Percentiles rank a stretch among this genome's conserved stretches.
Conservation (phyloP, 2,888 invertebrate species). For the Agonopterix arenella region DNA sequence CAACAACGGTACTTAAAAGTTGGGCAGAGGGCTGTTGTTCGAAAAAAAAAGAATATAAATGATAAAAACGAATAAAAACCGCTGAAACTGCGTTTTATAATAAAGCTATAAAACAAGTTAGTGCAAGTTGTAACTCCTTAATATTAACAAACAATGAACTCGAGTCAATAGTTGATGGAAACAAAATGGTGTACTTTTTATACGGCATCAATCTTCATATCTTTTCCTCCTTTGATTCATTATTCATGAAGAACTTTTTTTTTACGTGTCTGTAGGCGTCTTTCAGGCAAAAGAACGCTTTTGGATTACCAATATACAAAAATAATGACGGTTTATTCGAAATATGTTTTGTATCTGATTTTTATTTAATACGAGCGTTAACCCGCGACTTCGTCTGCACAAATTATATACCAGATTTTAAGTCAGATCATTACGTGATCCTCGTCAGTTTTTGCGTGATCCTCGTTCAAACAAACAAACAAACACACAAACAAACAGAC, state of each 20-base stretch:
- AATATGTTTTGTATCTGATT: constrained; percentile 21
- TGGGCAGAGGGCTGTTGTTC: constrained; percentile 17
- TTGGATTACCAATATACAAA: constrained; percentile 27
- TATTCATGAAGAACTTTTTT: constrained; percentile 11
- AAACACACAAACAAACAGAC: no score
- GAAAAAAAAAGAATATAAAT: constrained; percentile 10
- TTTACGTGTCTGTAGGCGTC: background rate
- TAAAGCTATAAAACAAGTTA: no score
- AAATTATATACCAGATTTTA: no score
- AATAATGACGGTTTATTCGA: constrained; percentile 29
- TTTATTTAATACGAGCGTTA: constrained; percentile 31
- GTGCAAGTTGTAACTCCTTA: background rate
- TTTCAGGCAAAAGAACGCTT: background rate
- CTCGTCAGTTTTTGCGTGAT: no score
- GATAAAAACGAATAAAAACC: background rate
- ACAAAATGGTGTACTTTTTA: constrained; percentile 1
- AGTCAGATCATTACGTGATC: no score
- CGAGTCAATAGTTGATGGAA: background rate
- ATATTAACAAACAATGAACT: background rate
- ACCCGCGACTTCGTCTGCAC: no score
- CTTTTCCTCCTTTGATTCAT: constrained; percentile 9
- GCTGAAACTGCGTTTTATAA: no score
- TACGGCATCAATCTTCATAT: constrained; percentile 13
- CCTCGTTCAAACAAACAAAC: no score
- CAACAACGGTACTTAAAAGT: constrained; percentile 34